Conservation (phyloP, 35 echinoderm and acorn worm genomes). For the Anneissia japonica region DNA sequence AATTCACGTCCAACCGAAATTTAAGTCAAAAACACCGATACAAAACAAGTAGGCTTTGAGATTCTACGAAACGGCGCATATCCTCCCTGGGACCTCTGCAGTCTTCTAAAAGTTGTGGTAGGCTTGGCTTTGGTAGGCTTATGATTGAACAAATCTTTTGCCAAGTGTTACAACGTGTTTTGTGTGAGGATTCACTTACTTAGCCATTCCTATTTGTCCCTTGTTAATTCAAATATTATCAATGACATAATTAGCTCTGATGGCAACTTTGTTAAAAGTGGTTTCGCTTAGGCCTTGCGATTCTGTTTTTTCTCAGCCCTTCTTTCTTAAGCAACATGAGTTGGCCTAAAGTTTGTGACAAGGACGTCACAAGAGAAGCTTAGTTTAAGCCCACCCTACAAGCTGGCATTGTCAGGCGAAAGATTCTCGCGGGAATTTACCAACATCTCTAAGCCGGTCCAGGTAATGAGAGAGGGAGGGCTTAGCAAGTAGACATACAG, state of each 20-base stretch:
- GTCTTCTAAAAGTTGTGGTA: background rate
- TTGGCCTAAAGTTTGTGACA: background rate
- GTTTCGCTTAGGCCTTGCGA: background rate
- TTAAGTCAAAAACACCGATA: too few relatives aligned
- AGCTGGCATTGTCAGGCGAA: too few relatives aligned
- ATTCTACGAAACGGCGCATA: too few relatives aligned
- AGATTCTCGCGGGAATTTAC: background rate
- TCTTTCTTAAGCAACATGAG: background rate
- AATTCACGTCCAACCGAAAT: too few relatives aligned
- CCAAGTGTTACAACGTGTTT: background rate
- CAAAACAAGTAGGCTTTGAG: too few relatives aligned
- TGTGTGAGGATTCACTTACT: background rate
- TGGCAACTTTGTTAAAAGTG: background rate
- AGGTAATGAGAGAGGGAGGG: background rate
- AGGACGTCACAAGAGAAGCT: background rate
- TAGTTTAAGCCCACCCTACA: background rate
- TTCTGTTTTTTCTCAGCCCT: background rate
- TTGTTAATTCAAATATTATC: background rate
- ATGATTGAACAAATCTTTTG: background rate
- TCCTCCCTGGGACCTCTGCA: background rate
- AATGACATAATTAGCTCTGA: background rate
- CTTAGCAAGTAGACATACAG: background rate
- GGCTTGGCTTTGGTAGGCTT: background rate
- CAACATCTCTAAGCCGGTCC: background rate
- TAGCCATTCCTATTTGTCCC: background rate